Evolutionary conservation across 1,140 invertebrate genomes (phyloP), one percentile per base, ranked within the genome.

Genomic region (Drosophila nasuta): DNA sequence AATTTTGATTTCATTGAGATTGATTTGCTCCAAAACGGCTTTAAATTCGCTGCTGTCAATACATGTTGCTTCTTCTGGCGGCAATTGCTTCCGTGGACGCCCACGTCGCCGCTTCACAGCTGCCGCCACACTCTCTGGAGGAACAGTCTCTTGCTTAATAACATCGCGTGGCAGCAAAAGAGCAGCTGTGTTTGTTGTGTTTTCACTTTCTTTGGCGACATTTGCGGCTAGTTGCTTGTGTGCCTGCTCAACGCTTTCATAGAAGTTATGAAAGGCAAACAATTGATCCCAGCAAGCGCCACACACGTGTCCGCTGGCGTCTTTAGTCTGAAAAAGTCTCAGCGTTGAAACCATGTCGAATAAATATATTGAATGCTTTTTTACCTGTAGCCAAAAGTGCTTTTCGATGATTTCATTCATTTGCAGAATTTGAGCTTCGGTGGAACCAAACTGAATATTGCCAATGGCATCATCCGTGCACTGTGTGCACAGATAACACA

Each of bases 1-100:
- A 41, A 89, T 85, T 63, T 89, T 89, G 1, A 89, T 89, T 45
- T 89, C 85, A 45, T 90, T 89, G 0, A 89, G 56, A 52, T 89
- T 89, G 45, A 89, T 89, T 28, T 89, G 86, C 56, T 89, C 85
- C 51, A 89, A 41, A 5, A 89, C 85, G 11, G 46, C 49, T 15
- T 81, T 79, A 5, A 88, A 59, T 7, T 89, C 86, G 7, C 49
- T 82, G 46, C 63, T 80, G 35, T 76, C 49, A 28, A 79, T 73
- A 17, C 35, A 64, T 30, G 64, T 41, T 33, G 52, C 30, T 20
- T 46, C 13, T 0, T 65, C 63, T 0, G 48, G 11, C 2, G 52
- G 41, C 17, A 58, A 17, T 13, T 51, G 45, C n/a, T 89, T 88
- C n/a, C 85, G 77, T 3, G 86, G 75, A 8, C 85, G 81, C n/a